Evolutionary conservation across 2,797 vertebrate species (phyloP).

Genomic region (Lacerta bilineata): DNA sequence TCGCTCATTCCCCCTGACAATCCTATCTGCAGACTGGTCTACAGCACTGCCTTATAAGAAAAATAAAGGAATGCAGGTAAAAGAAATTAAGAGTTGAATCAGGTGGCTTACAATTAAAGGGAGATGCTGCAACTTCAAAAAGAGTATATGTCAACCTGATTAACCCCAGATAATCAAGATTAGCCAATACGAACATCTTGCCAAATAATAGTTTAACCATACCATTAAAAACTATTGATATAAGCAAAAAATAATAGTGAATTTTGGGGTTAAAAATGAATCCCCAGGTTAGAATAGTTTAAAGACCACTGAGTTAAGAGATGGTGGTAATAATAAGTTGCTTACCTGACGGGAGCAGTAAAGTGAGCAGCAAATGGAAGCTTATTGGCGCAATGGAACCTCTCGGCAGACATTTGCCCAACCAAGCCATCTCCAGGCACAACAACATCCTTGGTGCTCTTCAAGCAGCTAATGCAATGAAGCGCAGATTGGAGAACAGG

Average conservation of each 20-base stretch:
- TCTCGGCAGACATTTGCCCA: background rate
- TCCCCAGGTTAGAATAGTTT: background rate
- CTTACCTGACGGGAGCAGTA: slow-evolving; percentile 3
- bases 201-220: background rate
- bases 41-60: slow-evolving; percentile 19
- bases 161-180: too few species aligned
- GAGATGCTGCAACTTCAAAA: background rate
- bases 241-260: background rate
- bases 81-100: background rate
- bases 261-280: background rate
- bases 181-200: background rate
- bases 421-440: background rate
- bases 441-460: background rate
- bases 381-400: background rate
- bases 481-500: background rate
- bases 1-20: background rate
- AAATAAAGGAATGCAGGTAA: background rate
- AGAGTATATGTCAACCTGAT: background rate
- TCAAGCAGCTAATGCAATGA: background rate
- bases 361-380: background rate
- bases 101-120: background rate
- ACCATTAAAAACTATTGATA: background rate
- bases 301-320: too few species aligned
- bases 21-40: background rate
- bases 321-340: background rate